Evolutionary conservation across 2,797 vertebrate species (phyloP), one percentile per base, ranked within the genome.

Genomic region (Sorex maritimensis): DNA sequence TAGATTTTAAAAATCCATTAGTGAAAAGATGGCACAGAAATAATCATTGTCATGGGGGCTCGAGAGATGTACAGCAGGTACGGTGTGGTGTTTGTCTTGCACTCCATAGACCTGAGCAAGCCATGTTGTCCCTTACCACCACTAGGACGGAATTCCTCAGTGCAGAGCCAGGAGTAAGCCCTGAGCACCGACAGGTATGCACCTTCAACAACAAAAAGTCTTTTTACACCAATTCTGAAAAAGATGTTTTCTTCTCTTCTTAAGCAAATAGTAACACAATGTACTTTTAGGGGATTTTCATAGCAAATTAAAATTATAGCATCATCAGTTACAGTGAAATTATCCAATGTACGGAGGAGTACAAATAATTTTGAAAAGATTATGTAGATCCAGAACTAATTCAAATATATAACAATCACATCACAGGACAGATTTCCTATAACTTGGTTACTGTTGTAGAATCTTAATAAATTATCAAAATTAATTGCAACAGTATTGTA

Each of bases 21-120:
- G 10, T 88, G 65, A 82, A 89, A 94, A 92, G 30, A 11, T 79
- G 34, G 23, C 46, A 65, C 82, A 90, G 34, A 89, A 79, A 75
- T 21, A 89, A 44, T 41, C n/a, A 87, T 10, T 81, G 41, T 52
- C 10, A 52, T 52, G 49, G 49, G 49, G 49, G 49, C 49, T 52
- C 6, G 13, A 52, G 49, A 52, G 49, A 52, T 11, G 49, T 52
- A 52, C 49, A 52, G 13, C 49, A 52, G 49, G 49, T 52, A 52
- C 41, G 41, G 7, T 52, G 49, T 52, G n/a, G n/a, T n/a, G n/a
- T n/a, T 49, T 14, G 2, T 44, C 41, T 44, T 44, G 13, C 49
- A 52, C 6, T 2, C 13, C 6, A 9, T 11, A 8, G 49, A 52
- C 13, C 49, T 14, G 49, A 44, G 49, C 49, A 52, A 11, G 10